Evolutionary conservation across 2,797 vertebrate species (phyloP).

Genomic region (Eulemur mongoz): DNA sequence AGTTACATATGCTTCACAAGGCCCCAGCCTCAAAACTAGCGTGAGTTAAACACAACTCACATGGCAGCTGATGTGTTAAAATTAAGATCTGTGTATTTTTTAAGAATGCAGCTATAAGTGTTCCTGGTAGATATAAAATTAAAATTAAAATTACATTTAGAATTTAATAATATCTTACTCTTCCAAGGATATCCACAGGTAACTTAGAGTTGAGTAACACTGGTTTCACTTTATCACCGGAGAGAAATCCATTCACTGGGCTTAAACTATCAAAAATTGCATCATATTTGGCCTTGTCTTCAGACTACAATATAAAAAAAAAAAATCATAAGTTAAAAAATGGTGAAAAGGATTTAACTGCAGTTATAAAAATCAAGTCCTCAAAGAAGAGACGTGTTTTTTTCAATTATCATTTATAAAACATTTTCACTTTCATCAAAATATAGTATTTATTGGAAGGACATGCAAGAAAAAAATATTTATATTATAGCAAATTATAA

Average conservation of each 20-base stretch:
- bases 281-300: slow-evolving; percentile 98
- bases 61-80: neutral
- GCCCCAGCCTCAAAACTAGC: too few relatives aligned
- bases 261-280: slow-evolving; percentile 96
- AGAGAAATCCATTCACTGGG: slow-evolving; percentile 93
- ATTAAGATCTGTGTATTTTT: slow-evolving; percentile 6
- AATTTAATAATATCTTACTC: slow-evolving; percentile 87
- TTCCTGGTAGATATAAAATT: neutral
- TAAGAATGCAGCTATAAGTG: neutral
- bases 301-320: slow-evolving; percentile 86
- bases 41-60: too few relatives aligned
- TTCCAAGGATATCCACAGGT: slow-evolving; percentile 96
- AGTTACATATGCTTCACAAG: too few relatives aligned
- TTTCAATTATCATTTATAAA: slow-evolving; percentile 24
- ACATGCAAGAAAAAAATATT: neutral
- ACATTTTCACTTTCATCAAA: slow-evolving; percentile 36
- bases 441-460: neutral
- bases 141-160: slow-evolving; percentile 59
- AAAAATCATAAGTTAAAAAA: slow-evolving; percentile 53
- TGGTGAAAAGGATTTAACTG: slow-evolving; percentile 13
- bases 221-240: slow-evolving; percentile 98
- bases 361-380: slow-evolving; percentile 10
- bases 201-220: slow-evolving; percentile 99
- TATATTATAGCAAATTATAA: neutral
- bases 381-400: neutral